Evolutionary conservation across 2,888 invertebrate species (phyloP), one percentile per base, ranked within the genome.

Genomic region (Drosophila kanekoi): DNA sequence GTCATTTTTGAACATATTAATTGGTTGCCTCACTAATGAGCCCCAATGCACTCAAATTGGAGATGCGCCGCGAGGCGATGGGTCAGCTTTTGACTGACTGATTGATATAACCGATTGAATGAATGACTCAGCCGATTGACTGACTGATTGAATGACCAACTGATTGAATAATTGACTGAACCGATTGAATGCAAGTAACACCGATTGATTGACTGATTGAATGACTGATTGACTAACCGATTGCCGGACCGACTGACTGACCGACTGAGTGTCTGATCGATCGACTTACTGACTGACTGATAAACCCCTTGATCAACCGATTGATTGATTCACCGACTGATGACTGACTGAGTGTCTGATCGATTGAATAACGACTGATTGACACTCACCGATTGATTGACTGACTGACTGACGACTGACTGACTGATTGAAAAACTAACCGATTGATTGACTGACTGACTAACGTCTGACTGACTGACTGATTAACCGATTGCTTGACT

Each of bases 1-100:
- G 80, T 77, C 75, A 79, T 89, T 89, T 89, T 77, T 63, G 77
- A 65, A n/a, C n/a, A 77, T 89, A 82, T 85, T 88, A 89, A 89
- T 87, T 87, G 85, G 85, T 71, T 71, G 65, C 73, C 72, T 49
- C 57, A 65, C 87, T 83, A 83, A 83, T 83, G 82, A 78, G 87
- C 61, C 56, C 48, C n/a, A 65, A 72, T 66, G 44, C 20, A 40
- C 28, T 44, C 58, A 48, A 62, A 66, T 48, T 51, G 58, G n/a
- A 54, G 18, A 37, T 52, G 58, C 58, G 59, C 52, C 47, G 58
- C 58, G 57, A 51, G 56, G 52, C 56, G 52, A 63, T 80, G 62
- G 61, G 41, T 73, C 81, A 77, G 54, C 41, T 14, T 5, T 16
- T 32, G 28, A 14, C 45, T 45, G 57, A 62, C 28, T 8, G 28